phyloP scores from a whole-genome alignment of 2,113 vertebrate species.

The Campylorhamphus procurvoides region DNA sequence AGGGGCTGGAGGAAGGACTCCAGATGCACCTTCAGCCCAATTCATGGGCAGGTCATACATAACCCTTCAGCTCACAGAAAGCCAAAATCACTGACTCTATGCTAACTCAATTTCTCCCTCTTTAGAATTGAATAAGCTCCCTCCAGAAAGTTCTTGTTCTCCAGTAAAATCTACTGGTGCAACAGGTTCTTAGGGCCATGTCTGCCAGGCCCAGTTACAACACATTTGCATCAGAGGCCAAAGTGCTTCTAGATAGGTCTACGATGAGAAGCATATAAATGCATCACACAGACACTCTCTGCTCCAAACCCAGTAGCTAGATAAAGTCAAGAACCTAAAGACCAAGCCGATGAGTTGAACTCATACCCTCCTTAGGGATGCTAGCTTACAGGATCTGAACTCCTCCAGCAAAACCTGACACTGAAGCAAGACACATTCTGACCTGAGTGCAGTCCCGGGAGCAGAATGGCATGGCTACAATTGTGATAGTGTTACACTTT shows the following conservation, averaged over 20 bases:
- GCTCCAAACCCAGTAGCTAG: background rate
- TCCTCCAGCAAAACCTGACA: background rate
- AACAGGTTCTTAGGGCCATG: background rate
- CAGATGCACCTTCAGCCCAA: background rate
- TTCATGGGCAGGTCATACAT: background rate
- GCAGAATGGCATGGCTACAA: background rate
- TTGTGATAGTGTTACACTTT: accelerated
- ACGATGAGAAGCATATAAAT: background rate
- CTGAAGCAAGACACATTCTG: background rate
- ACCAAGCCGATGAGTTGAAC: background rate
- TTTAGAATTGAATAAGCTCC: background rate
- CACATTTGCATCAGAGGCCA: too few species aligned
- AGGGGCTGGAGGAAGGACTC: background rate
- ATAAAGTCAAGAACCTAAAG: background rate
- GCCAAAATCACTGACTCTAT: background rate
- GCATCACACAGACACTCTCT: background rate
- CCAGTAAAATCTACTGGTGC: background rate
- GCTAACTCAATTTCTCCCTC: background rate
- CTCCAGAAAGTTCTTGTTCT: background rate
- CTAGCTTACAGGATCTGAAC: background rate
- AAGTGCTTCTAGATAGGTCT: background rate
- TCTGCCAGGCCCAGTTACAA: background rate
- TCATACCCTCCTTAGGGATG: background rate
- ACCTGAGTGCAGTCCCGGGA: background rate
- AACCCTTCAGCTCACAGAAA: background rate